phyloP scores from a whole-genome alignment of 2,797 vertebrate species.

The Neopelma chrysocephalum region DNA sequence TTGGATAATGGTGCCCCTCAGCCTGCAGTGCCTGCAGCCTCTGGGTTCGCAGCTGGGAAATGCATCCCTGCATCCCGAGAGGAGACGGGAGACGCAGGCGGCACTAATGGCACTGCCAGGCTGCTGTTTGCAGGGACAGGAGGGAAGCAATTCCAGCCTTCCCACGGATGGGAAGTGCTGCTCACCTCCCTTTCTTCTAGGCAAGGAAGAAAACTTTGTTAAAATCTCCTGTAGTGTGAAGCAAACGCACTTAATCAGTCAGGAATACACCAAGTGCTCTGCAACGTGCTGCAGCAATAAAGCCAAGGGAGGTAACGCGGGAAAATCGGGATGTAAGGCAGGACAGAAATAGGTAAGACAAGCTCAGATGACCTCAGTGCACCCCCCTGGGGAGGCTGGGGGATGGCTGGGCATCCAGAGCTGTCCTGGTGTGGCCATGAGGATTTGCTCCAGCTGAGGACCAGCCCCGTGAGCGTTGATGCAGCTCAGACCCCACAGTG shows the following conservation, averaged over 20 bases:
- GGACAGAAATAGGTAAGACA: neutral
- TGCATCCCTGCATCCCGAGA: neutral
- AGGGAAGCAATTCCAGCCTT: neutral
- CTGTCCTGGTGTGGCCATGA: accelerated
- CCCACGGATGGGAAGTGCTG: neutral
- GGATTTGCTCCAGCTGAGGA: neutral
- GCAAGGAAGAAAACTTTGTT: neutral
- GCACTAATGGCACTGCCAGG: neutral
- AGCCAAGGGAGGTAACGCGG: accelerated
- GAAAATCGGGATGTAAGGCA: neutral
- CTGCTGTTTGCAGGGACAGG: neutral
- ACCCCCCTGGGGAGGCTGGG: accelerated
- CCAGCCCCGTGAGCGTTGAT: neutral
- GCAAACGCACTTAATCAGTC: neutral
- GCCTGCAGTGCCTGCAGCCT: neutral
- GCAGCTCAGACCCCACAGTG: neutral
- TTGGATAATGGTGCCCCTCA: neutral
- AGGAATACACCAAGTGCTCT: too few species aligned
- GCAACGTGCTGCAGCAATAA: accelerated
- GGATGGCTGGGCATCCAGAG: neutral
- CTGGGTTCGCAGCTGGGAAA: neutral
- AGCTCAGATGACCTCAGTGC: neutral
- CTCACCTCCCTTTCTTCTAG: neutral
- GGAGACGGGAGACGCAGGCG: accelerated
- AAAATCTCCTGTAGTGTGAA: neutral